phyloP scores from a whole-genome alignment of 2,888 invertebrate genomes.

The Ornithoptera alexandrae region DNA sequence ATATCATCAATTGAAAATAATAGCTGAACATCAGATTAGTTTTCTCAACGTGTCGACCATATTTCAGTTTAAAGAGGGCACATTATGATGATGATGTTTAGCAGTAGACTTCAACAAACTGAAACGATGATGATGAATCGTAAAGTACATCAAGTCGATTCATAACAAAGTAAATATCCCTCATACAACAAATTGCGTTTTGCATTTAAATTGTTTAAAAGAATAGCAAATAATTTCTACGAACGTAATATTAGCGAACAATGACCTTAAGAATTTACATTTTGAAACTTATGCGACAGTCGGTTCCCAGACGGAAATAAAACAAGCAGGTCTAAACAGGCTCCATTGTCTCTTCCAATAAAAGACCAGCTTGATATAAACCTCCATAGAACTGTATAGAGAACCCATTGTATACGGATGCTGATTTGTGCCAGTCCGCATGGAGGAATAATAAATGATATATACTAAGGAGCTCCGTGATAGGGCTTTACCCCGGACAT shows the following conservation, averaged over 20 bases:
- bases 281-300: slow-evolving; percentile 25
- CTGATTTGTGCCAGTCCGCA: slow-evolving; percentile 55
- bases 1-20: too few relatives aligned
- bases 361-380: slow-evolving; percentile 39
- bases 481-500: slow-evolving; percentile 40
- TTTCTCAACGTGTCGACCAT: too few relatives aligned
- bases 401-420: slow-evolving; percentile 52
- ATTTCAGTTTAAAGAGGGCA: too few relatives aligned
- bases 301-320: slow-evolving; percentile 40
- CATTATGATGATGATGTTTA: too few relatives aligned
- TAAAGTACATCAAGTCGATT: too few relatives aligned
- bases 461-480: slow-evolving; percentile 52
- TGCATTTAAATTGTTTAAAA: not conserved
- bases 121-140: too few relatives aligned
- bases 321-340: slow-evolving; percentile 38
- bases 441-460: slow-evolving; percentile 58
- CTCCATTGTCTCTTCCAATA: slow-evolving; percentile 57
- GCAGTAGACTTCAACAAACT: too few relatives aligned
- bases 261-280: slow-evolving; percentile 18
- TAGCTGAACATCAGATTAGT: too few relatives aligned
- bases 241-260: not conserved
- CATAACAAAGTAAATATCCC: too few relatives aligned
- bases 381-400: slow-evolving; percentile 43
- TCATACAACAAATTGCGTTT: not conserved
- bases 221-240: not conserved